Evolutionary conservation across 1,140 invertebrate species (phyloP), one percentile per base, ranked within the genome.

Genomic region (Nasonia giraulti): DNA sequence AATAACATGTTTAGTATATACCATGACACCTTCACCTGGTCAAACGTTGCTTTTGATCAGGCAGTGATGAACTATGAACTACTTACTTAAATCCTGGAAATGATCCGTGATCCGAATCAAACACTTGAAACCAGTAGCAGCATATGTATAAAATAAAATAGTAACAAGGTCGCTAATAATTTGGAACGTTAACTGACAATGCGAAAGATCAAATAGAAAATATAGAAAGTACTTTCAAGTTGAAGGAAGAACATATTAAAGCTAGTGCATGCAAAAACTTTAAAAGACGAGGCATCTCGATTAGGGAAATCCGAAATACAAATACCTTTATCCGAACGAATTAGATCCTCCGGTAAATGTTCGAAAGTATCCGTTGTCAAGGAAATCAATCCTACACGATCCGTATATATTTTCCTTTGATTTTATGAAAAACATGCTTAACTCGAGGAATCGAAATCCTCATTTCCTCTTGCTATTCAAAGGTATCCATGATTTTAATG

Each of bases 211-310:
- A 85, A 50, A 81, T 75, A 84, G 83, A 66, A 66, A 76, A 66
- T 62, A 80, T 84, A 84, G 77, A 44, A 80, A 85, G 68, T 74
- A 81, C 12, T 76, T 81, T 78, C 69, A 82, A 82, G 62, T 79
- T 86, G 69, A 79, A 86, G 55, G 85, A 82, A 83, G 77, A 86
- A 86, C 74, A 86, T 83, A 71, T 62, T 73, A 23, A 83, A 86
- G 82, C 82, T 80, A 83, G 23, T 50, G 82, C 85, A 86, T 86
- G 81, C 82, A 86, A 73, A 40, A 73, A 86, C 50, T 80, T 47
- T 83, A 86, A 78, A 83, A 83, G 76, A 86, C 83, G 85, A 86
- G 77, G 82, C 50, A 86, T 83, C 78, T 82, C 82, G 82, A 80
- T 83, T 83, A 80, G 76, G 12, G 10, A 80, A 75, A 86, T 37